phyloP scores from a whole-genome alignment of 2,797 vertebrate genomes.

The Oophaga sylvatica region DNA sequence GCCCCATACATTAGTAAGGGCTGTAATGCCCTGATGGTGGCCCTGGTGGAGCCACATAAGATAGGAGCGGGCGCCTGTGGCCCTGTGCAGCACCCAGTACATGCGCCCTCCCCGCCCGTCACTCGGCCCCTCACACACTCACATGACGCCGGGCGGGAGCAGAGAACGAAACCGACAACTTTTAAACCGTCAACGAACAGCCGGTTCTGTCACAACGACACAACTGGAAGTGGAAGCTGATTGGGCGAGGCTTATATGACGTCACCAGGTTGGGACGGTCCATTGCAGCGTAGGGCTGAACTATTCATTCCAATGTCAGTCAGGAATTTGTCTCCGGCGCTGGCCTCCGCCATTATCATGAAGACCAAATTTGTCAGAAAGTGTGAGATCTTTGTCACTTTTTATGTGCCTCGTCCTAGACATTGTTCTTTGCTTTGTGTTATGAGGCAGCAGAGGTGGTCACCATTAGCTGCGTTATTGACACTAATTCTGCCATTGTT shows the following conservation, averaged over 20 bases:
- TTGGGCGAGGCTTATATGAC: conserved; percentile 22
- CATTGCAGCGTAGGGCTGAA: conserved; percentile 17
- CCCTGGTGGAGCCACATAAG: background rate
- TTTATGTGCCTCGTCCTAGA: background rate
- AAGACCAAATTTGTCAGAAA: background rate
- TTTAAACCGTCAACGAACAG: background rate
- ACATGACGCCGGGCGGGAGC: background rate
- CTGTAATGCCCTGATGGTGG: no score
- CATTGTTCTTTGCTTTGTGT: background rate
- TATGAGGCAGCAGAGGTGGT: no score
- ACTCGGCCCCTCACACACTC: background rate
- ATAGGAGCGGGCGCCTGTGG: background rate
- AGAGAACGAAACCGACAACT: background rate
- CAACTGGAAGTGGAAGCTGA: background rate
- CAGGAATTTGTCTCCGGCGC: background rate
- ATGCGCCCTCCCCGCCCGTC: background rate
- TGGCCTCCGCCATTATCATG: background rate
- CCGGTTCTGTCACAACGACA: background rate
- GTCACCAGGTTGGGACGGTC: background rate
- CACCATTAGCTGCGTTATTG: no score
- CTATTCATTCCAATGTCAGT: background rate
- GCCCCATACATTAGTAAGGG: no score
- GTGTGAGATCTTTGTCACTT: background rate
- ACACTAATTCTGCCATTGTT: no score
- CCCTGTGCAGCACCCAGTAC: background rate